These are phyloP conservation scores for Chaenocephalus aceratus DNA, from an alignment of 2,113 vertebrate genomes.

Conservation along the genomic window DNA sequence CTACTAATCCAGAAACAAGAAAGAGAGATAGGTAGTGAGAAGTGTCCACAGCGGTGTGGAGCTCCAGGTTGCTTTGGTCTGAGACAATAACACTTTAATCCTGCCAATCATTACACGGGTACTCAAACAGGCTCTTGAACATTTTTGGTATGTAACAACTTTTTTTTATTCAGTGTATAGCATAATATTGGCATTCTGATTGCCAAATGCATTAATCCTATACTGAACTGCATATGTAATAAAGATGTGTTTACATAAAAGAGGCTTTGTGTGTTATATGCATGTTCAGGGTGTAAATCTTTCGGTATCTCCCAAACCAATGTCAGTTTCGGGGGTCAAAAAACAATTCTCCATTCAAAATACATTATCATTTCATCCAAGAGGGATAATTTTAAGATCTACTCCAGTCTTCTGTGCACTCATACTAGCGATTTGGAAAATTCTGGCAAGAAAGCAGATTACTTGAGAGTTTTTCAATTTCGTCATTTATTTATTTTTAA, in stretches of 20 bases:
- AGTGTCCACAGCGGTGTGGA: background rate
- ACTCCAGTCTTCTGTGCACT: no score
- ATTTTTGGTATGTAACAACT: constrained; percentile 48
- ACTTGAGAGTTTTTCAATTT: no score
- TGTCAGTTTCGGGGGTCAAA: no score
- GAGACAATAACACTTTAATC: constrained; percentile 43
- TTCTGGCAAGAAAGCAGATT: no score
- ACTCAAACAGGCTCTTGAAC: constrained; percentile 38
- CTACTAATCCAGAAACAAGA: constrained; percentile 24
- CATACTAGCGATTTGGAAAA: no score
- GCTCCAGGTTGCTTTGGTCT: constrained; percentile 8
- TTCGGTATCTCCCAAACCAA: no score
- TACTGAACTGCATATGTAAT: constrained; percentile 52
- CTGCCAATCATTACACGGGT: constrained; percentile 59
- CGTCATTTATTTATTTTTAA: background rate
- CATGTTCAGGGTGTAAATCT: background rate
- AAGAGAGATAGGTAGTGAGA: background rate
- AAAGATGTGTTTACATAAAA: constrained; percentile 49
- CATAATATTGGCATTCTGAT: constrained; percentile 57
- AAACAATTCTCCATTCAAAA: no score
- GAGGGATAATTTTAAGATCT: no score
- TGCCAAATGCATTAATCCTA: constrained; percentile 24
- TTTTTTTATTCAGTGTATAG: constrained; percentile 49
- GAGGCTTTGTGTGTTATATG: background rate
- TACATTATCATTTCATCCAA: no score